Conservation (phyloP, 2,797 vertebrate species). For the Phataginus tricuspis region DNA sequence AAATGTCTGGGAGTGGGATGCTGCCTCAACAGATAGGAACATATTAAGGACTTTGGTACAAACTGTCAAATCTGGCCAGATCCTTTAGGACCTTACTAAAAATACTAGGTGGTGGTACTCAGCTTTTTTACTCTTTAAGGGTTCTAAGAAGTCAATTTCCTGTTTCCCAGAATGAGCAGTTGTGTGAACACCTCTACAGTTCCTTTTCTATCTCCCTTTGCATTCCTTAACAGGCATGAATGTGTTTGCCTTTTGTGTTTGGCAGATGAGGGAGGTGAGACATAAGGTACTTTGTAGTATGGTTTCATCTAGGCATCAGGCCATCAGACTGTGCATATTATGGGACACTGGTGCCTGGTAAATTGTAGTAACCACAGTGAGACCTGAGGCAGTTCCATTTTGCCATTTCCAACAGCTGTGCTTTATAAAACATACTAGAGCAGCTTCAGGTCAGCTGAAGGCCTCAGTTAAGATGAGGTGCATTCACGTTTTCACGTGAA, state of each 20-base stretch:
- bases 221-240: slow-evolving; percentile 47
- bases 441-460: background rate
- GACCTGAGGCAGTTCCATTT: background rate
- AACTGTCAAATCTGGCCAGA: slow-evolving; percentile 8
- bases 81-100: slow-evolving; percentile 37
- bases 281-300: slow-evolving; percentile 18
- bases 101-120: background rate
- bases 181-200: background rate
- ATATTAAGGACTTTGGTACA: slow-evolving; percentile 46
- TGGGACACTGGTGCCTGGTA: slow-evolving; percentile 45
- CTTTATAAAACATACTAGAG: background rate
- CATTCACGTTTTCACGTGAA: background rate
- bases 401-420: slow-evolving; percentile 8
- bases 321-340: slow-evolving; percentile 31
- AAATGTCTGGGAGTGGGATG: background rate
- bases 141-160: slow-evolving; percentile 20
- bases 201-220: slow-evolving; percentile 8
- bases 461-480: background rate
- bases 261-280: slow-evolving; percentile 33
- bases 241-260: slow-evolving; percentile 49
- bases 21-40: background rate
- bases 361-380: slow-evolving; percentile 29
- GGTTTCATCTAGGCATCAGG: slow-evolving; percentile 49
- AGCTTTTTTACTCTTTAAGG: background rate
- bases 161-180: background rate